Evolutionary conservation across 2,888 invertebrate species (phyloP).

Genomic region (Phrixothrix hirtus): DNA sequence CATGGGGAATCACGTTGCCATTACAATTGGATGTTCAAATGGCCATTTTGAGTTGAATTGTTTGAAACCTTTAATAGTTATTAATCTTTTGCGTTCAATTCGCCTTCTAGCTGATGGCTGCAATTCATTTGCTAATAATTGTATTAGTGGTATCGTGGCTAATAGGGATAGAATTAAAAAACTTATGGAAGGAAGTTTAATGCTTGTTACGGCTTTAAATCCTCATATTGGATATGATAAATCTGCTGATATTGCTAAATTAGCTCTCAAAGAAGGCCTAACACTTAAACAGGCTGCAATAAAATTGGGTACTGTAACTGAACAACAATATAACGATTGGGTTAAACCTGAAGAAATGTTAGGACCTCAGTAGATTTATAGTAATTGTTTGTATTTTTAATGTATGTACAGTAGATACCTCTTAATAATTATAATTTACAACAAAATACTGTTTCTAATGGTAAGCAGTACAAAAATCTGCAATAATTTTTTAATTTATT

Average conservation of each 20-base stretch:
- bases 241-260: background rate
- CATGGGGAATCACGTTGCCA: slow-evolving; percentile 93
- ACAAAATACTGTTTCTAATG: too few relatives aligned
- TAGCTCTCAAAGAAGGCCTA: background rate
- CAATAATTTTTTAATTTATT: too few relatives aligned
- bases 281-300: background rate
- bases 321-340: background rate
- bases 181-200: background rate
- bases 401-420: too few relatives aligned
- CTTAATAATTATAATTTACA: too few relatives aligned
- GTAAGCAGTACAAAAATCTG: too few relatives aligned
- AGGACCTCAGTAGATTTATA: too few relatives aligned
- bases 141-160: background rate
- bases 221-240: too few relatives aligned
- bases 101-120: background rate
- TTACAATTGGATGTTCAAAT: slow-evolving; percentile 82
- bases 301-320: background rate
- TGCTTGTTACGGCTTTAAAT: background rate
- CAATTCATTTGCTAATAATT: background rate
- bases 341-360: background rate
- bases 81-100: slow-evolving; percentile 79
- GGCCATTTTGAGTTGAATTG: slow-evolving; percentile 96
- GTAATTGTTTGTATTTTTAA: too few relatives aligned
- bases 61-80: slow-evolving; percentile 90
- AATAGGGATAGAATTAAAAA: background rate